A percentile compares a stretch with the other conserved stretches of the same genome.
Conservation (phyloP, 2,888 invertebrate species). For the Eubasilissa splendida region DNA sequence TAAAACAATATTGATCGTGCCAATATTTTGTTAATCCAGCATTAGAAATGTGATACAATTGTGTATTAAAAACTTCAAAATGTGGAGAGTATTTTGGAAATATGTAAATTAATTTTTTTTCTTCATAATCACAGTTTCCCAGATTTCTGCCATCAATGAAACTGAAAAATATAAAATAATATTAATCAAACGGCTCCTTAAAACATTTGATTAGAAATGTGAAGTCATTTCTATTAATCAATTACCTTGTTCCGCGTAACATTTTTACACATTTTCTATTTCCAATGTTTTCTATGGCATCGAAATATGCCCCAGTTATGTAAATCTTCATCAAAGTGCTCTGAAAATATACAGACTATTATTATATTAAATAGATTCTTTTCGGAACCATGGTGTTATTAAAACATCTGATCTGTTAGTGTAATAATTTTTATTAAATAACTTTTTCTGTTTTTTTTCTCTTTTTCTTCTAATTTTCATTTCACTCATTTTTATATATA, state of each 20-base stretch:
- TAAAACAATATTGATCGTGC: slow-evolving; percentile 48
- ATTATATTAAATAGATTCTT: too few species aligned
- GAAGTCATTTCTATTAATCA: background rate
- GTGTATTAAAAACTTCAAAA: slow-evolving; percentile 53
- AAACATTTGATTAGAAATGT: too few species aligned
- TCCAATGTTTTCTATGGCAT: too few species aligned
- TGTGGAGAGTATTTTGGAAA: slow-evolving; percentile 58
- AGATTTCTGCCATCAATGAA: background rate
- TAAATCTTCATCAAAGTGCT: too few species aligned
- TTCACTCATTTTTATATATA: too few species aligned
- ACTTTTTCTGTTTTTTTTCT: background rate
- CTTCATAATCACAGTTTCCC: background rate
- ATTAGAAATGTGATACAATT: slow-evolving; percentile 50
- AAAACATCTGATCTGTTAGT: too few species aligned
- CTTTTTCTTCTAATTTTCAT: too few species aligned
- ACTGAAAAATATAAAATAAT: slow-evolving; percentile 8
- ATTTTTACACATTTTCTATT: background rate
- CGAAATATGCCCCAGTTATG: too few species aligned
- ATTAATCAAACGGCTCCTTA: background rate
- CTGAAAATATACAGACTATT: too few species aligned
- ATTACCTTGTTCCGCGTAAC: background rate
- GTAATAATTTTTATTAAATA: too few species aligned
- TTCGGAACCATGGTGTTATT: too few species aligned
- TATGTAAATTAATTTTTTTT: slow-evolving; percentile 49
- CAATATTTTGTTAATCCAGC: slow-evolving; percentile 57